Base-by-base conservation (phyloP, 2,797 vertebrate species). In the Pachyuromys duprasi region DNA sequence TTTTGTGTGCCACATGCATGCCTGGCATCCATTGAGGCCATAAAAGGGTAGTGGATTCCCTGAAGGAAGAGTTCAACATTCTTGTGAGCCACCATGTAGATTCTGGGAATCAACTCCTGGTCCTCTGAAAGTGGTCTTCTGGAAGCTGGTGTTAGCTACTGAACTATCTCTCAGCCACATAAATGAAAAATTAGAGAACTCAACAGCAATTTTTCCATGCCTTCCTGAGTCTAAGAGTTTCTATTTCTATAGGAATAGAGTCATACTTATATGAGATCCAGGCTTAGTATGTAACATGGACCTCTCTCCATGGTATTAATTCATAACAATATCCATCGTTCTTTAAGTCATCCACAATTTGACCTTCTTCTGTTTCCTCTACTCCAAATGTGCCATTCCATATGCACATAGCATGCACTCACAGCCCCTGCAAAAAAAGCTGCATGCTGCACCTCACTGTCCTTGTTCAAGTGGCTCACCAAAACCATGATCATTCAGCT, bases 241-340 rank as follows among this genome's bases (percentile, higher is more conserved):
- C 57, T n/a, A n/a, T n/a, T n/a, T n/a, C 39, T 1, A 42, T 45
- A 62, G 18, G 14, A 1, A 57, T 53, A 89, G 17, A 57, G 17
- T 81, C 80, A 42, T 11, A 78, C 53, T 95, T 93, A 65, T 20
- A 70, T 86, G 28, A 28, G 26, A 79, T 86, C 90, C 83, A 80
- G 39, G 14, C 24, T 75, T 63, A 81, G 45, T 53, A 63, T 31
- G 15, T 36, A 74, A 4, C n/a, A 3, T n/a, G 55, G 11, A 12
- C 14, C 18, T 74, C 11, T 2, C 4, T 69, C 11, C 18, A 33
- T 22, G 31, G 2, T 4, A 49, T 78, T 63, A 65, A 17, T 49
- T 86, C 2, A 53, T 39, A 86, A 17, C 0, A 84, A 18, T 75
- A 45, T 8, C 17, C 65, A 67, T 24, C 62, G 2, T 79, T 74